phyloP scores from a whole-genome alignment of 2,888 invertebrate genomes.

The Zygogramma bicolorata region DNA sequence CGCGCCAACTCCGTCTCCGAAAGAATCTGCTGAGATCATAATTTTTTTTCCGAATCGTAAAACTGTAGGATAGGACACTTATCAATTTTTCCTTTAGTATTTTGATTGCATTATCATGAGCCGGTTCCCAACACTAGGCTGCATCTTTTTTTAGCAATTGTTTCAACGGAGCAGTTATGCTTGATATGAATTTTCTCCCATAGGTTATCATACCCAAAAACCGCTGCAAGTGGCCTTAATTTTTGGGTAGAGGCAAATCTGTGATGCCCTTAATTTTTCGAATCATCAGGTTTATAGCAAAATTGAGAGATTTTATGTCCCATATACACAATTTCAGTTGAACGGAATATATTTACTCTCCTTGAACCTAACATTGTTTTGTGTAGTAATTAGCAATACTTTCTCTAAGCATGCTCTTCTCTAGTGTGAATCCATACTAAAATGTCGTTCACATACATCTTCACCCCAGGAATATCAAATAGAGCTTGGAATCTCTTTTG shows the following conservation, averaged over 20 bases:
- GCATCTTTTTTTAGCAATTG: constrained; percentile 22
- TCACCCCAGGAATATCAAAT: constrained; percentile 11
- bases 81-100: neutral
- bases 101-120: neutral
- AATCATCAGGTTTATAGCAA: constrained; percentile 41
- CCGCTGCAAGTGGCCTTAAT: constrained; percentile 25
- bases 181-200: constrained; percentile 43
- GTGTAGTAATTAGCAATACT: constrained; percentile 38
- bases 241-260: constrained; percentile 35
- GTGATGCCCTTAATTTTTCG: constrained; percentile 49
- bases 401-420: constrained; percentile 38
- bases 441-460: constrained; percentile 44
- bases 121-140: constrained; percentile 17
- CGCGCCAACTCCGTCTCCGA: neutral
- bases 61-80: neutral
- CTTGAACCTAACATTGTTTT: constrained; percentile 44
- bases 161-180: constrained; percentile 28
- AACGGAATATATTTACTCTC: constrained; percentile 43
- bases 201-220: constrained; percentile 54
- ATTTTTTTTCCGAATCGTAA: neutral
- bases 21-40: neutral
- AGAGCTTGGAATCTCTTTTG: constrained; percentile 1
- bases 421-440: constrained; percentile 33
- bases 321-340: constrained; percentile 45
- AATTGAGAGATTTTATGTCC: constrained; percentile 45